Conservation (phyloP, 2,113 vertebrate genomes). For the Nothocercus julius region DNA sequence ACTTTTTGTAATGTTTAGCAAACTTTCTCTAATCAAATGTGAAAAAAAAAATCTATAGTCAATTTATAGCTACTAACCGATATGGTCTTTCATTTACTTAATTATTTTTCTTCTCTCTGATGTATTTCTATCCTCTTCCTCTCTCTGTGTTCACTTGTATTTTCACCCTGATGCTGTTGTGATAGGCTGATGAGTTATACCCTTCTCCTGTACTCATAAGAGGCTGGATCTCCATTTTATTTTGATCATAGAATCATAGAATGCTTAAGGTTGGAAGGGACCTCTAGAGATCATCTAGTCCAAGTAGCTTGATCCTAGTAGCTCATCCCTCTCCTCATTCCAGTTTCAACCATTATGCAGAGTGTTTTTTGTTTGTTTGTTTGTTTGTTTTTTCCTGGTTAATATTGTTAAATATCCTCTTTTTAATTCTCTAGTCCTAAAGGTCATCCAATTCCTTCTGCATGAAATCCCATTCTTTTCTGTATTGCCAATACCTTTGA, state of each 20-base stretch:
- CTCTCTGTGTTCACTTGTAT: neutral
- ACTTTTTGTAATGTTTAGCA: neutral
- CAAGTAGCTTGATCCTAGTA: neutral
- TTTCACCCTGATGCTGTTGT: neutral
- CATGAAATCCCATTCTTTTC: neutral
- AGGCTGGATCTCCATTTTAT: neutral
- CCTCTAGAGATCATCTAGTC: no score
- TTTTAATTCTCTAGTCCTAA: neutral
- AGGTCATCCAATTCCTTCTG: neutral
- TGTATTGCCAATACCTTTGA: neutral
- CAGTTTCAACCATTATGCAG: neutral
- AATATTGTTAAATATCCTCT: neutral
- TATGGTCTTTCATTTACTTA: neutral
- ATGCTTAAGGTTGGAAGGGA: no score
- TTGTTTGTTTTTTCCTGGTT: neutral
- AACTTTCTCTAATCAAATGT: neutral
- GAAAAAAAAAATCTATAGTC: neutral
- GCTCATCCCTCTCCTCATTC: neutral
- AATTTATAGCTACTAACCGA: neutral
- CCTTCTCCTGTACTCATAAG: neutral
- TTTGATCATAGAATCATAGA: no score
- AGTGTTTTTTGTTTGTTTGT: neutral
- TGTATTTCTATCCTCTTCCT: neutral
- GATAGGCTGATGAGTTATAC: neutral
- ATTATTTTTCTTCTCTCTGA: neutral